Conservation (phyloP, 2,797 vertebrate genomes). For the Anniella stebbinsi region DNA sequence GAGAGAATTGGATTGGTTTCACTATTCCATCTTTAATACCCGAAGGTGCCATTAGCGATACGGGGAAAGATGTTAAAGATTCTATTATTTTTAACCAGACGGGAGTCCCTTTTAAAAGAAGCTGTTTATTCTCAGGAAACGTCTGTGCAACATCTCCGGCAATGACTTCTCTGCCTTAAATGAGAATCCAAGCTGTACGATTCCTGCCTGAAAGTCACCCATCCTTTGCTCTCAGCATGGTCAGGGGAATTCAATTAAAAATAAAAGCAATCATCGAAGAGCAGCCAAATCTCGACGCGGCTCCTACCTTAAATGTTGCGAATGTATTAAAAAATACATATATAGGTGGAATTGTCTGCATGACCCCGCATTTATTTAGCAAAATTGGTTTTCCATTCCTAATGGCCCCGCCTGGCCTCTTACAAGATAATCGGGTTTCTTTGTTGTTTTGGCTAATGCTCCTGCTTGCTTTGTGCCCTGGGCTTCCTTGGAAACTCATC, state of each 20-base stretch:
- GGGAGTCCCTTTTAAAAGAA: slow-evolving; percentile 12
- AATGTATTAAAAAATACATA: not conserved
- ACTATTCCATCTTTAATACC: not conserved
- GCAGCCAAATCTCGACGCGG: not conserved
- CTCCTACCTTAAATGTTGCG: not conserved
- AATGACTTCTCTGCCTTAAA: not conserved
- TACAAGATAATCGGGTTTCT: not conserved
- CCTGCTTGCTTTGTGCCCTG: not conserved
- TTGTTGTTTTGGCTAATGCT: not conserved
- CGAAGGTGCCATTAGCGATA: slow-evolving; percentile 3
- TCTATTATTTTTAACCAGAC: slow-evolving; percentile 27
- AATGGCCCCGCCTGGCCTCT: not conserved
- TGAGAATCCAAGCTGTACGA: slow-evolving; percentile 1
- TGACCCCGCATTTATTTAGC: slow-evolving; percentile 1
- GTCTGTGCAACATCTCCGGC: not conserved
- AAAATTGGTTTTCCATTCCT: not conserved
- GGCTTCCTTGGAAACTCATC: not conserved
- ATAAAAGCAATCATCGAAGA: slow-evolving; percentile 24
- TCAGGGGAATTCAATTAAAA: slow-evolving; percentile 36
- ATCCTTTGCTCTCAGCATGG: slow-evolving; percentile 6
- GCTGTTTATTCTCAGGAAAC: slow-evolving; percentile 24
- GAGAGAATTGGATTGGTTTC: slow-evolving; percentile 21
- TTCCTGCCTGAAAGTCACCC: slow-evolving; percentile 31
- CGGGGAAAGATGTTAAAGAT: not conserved
- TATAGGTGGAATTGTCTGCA: not conserved